Evolutionary conservation across 2,113 vertebrate species (phyloP).

Genomic region (Elephas maximus): DNA sequence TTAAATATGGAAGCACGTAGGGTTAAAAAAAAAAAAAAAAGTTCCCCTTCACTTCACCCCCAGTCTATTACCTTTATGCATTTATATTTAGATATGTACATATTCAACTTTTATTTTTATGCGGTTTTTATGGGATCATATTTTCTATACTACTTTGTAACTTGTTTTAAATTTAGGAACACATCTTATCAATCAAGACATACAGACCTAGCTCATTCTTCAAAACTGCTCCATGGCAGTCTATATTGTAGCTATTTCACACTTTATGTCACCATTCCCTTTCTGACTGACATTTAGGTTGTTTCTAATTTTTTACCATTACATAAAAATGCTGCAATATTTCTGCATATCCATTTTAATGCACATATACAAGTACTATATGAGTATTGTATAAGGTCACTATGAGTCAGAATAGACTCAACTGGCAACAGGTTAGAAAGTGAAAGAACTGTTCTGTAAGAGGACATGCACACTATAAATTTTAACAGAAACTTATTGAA

Average conservation of each 20-base stretch:
- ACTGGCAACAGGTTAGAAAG: not conserved
- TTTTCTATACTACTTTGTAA: not conserved
- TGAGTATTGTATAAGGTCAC: too few species aligned
- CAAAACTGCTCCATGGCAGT: not conserved
- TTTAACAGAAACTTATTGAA: not conserved
- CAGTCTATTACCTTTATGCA: not conserved
- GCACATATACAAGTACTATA: not conserved
- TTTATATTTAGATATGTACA: not conserved
- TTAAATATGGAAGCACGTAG: slow-evolving; percentile 24
- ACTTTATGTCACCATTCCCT: not conserved
- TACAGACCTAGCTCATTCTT: not conserved
- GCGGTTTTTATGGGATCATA: not conserved
- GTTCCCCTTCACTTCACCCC: not conserved
- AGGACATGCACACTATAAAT: not conserved
- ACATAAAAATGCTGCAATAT: not conserved
- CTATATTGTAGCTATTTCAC: not conserved
- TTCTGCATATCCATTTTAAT: not conserved
- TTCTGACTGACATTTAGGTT: not conserved
- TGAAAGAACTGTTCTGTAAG: not conserved
- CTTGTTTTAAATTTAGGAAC: slow-evolving; percentile 34
- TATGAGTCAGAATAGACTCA: too few species aligned
- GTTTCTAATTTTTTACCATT: not conserved
- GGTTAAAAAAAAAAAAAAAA: slow-evolving; percentile 6
- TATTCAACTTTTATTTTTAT: not conserved
- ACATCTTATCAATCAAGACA: not conserved